Percentiles rank a stretch among this genome's conserved stretches.
Evolutionary conservation across 64 coral and sea anemone genomes (phyloP).

Genomic region (Dendrophyllia cribrosa): DNA sequence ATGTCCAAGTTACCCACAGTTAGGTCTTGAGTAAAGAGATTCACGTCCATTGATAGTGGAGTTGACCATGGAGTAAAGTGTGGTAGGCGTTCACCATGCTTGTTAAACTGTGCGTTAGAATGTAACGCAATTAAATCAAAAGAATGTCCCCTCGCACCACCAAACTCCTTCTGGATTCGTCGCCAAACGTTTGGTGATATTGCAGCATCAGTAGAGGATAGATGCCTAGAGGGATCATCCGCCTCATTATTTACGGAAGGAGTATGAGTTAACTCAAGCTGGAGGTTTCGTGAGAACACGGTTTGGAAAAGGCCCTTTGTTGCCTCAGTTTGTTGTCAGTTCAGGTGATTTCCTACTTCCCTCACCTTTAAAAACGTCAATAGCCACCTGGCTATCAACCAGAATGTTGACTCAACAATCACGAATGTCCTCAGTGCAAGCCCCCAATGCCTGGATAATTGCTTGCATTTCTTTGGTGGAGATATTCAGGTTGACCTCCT

Average conservation of each 20-base stretch:
- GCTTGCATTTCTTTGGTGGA: conserved; percentile 29
- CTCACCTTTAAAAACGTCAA: neutral
- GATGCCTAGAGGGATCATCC: neutral
- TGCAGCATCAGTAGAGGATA: neutral
- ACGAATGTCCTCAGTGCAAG: neutral
- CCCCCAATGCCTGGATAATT: neutral
- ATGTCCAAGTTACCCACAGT: too few relatives aligned
- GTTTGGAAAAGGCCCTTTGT: neutral
- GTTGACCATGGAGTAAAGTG: conserved; percentile 13
- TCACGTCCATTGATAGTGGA: neutral
- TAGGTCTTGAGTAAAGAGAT: conserved; percentile 44
- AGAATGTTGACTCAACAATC: neutral
- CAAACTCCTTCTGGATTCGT: neutral
- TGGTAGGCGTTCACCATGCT: neutral
- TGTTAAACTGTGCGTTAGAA: neutral
- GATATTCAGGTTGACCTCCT: conserved; percentile 6
- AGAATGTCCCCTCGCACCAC: neutral
- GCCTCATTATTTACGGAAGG: neutral
- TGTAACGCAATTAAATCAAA: conserved; percentile 19
- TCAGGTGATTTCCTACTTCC: neutral
- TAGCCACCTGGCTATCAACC: conserved; percentile 2
- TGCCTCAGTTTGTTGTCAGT: neutral
- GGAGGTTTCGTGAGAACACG: neutral
- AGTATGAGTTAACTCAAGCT: neutral
- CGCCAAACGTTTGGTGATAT: neutral